A percentile compares a stretch with the other conserved stretches of the same genome.
Conservation (phyloP, 1,140 invertebrate species). For the Eumeta japonica region DNA sequence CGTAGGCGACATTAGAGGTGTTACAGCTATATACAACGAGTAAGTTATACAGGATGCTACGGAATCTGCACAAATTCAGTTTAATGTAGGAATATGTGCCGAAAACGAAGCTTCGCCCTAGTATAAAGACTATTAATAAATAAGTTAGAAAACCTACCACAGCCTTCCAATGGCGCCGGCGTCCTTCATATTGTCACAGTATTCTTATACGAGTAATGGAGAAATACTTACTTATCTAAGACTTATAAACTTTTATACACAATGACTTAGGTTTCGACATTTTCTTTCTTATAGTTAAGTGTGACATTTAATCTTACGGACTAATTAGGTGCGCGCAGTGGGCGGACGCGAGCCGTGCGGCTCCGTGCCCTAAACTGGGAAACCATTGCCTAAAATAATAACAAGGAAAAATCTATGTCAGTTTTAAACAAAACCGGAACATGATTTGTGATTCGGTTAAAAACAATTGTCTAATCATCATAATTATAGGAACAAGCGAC, state of each 20-base stretch:
- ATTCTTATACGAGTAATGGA: conserved; percentile 50
- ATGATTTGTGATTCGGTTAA: conserved; percentile 40
- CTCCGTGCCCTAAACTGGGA: conserved; percentile 15
- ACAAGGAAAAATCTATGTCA: conserved; percentile 47
- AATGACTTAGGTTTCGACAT: conserved; percentile 58
- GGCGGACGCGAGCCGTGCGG: neutral
- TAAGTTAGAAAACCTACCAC: conserved; percentile 47
- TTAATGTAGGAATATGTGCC: too few relatives aligned
- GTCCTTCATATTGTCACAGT: conserved; percentile 53
- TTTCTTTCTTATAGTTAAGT: conserved; percentile 56
- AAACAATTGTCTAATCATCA: conserved; percentile 25
- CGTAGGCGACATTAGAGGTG: conserved; percentile 51
- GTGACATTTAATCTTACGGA: conserved; percentile 48
- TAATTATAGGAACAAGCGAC: conserved; percentile 55
- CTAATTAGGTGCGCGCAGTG: conserved; percentile 37
- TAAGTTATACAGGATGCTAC: too few relatives aligned
- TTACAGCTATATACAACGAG: too few relatives aligned
- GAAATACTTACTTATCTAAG: conserved; percentile 50
- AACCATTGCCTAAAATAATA: conserved; percentile 14
- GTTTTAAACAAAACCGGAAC: conserved; percentile 55
- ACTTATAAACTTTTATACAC: conserved; percentile 55
- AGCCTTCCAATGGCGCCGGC: conserved; percentile 46
- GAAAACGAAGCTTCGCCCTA: too few relatives aligned
- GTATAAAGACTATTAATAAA: too few relatives aligned
- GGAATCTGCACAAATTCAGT: too few relatives aligned